Evolutionary conservation across 2,888 invertebrate species (phyloP), one percentile per base, ranked within the genome.

Genomic region (Habrosyne pyritoides): DNA sequence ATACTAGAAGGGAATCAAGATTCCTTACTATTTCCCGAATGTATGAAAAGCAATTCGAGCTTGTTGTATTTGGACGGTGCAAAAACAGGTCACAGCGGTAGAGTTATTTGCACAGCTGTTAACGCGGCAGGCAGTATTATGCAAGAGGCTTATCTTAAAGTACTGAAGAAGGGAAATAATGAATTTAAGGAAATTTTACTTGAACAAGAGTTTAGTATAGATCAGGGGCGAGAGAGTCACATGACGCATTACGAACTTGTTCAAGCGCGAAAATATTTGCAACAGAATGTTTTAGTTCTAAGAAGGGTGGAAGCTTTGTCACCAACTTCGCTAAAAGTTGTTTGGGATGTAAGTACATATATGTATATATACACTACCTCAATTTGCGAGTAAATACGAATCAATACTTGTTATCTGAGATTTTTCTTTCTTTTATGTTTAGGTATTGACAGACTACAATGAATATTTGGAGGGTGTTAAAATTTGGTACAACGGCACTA

Each of bases 1-100:
- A 97, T 97, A 73, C 96, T 97, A 75, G 98, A 98, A 86, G 98
- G 98, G 59, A 96, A 95, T 47, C 96, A 96, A 83, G 95, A 96
- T 80, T 64, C 96, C 51, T 79, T 92, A 64, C 79, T 91, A 62
- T 92, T 92, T 69, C 91, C 91, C n/a, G 91, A 91, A 79, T 92
- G 92, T 61, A 89, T 87, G 64, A 90, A 84, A 79, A 91, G 91
- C 76, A 92, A 91, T 74, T 81, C 91, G 48, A 92, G 91, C 71
- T 81, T 92, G 71, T 79, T 92, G 66, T 91, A 91, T 81, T 83
- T 92, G 74, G 91, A 91, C 63, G 85, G 84, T 57, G 91, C 87
- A 56, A 88, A 83, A 68, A 73, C 82, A 56, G 91, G 91, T 64
- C 90, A 91, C 70, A 87, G 88, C 66, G 91, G 91, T 66, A 83